Base-by-base conservation (phyloP, 2,888 invertebrate genomes). In the Hybos culiciformis region DNA sequence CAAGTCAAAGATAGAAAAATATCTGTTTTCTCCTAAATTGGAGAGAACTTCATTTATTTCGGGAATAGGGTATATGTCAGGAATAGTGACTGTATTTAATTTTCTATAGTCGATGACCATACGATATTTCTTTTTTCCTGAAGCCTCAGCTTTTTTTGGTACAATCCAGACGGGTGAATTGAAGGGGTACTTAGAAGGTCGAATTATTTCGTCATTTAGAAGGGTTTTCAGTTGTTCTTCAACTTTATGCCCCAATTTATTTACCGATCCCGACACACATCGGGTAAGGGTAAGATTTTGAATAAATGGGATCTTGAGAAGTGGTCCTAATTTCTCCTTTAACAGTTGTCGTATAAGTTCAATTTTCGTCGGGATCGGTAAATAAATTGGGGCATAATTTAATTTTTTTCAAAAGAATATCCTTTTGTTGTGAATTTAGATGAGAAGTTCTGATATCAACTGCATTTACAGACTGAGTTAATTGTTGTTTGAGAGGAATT, bases 81-180 rank as follows among this genome's bases (percentile, higher is more conserved):
- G 15, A 21, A 46, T 43, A 17, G 37, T 43, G 20, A 42, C 12
- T 26, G 26, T 26, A 26, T 26, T 26, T 26, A 26, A 26, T 26
- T 24, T 44, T 34, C 44, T 24, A 12, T 43, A 46, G 14, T 46
- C 39, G 24, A 44, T 37, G 9, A 46, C 44, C 19, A 43, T 29
- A 15, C 39, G 15, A 39, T 41, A 44, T 32, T 39, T 44, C 15
- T 44, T 44, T 37, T 42, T 39, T 9, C 29, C 29, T 6, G 39
- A 39, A 5, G 45, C 45, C 32, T 42, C 31, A 31, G 39, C 17
- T 47, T 47, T 44, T 40, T 41, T 38, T 2, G 38, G 44, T 20
- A 46, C 39, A 12, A 39, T 17, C 39, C 39, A 39, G 4, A 39
- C 24, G 15, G 39, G 24, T 7, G 39, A 12, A 39, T 26, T 39